Base-by-base conservation (phyloP, 1,140 invertebrate species). In the Trichonephila inaurata region DNA sequence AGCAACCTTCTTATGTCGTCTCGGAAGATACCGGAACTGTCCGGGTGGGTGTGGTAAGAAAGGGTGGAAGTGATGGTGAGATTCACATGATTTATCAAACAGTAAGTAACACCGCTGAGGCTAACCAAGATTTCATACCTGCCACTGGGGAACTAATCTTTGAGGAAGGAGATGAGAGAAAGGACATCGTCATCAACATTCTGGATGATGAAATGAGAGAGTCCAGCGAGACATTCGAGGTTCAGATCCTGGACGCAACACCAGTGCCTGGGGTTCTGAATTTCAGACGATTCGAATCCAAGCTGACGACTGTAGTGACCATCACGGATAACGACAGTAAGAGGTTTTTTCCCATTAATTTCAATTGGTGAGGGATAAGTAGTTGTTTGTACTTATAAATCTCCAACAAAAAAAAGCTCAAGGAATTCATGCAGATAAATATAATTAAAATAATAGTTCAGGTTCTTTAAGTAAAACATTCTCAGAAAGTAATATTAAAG, bases 21-120 rank as follows among this genome's bases (percentile, higher is more conserved):
- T 97, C 97, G 95, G 97, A 97, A 95, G 97, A 96, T 94, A 96
- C 96, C 86, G 96, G 96, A 0, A 95, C 95, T n/a, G 96, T 96
- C 1, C 93, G 95, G 40, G 95, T 97, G 33, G 96, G 96, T 16
- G 96, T 97, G 2, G 94, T 96, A 21, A 95, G 97, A 66, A 95
- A 95, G 66, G 96, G 96, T 94, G 97, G 97, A 24, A 96, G 96
- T 21, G 97, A 97, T 95, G 97, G 97, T 1, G 95, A 96, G 51
- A 96, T 97, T 33, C 95, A 95, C 21, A 96, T 97, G 0, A 95
- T 96, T 89, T 97, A 96, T 96, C 96, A 95, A 93, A 97, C 97
- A 0, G 95, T 96, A 69, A 97, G 97, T 95, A 96, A 96, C 85
- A 96, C 96, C n/a, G 97, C 97, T 6, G 95, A 96, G n/a, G 95